Conservation (phyloP, 1,140 invertebrate species). For the Macrostomum lignano region DNA sequence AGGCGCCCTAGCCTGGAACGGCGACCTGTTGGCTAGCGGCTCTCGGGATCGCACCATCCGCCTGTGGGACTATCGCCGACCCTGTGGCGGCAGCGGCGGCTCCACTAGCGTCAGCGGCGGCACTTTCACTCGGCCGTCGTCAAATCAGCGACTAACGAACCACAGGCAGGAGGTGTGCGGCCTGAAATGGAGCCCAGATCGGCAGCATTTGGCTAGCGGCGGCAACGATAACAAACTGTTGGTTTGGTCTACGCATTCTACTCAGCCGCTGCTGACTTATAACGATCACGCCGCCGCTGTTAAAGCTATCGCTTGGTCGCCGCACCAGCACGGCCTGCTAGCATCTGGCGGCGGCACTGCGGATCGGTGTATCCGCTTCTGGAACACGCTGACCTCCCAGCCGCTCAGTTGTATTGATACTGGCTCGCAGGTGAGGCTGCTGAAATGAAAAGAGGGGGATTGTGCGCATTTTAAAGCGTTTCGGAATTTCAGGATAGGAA, state of each 20-base stretch:
- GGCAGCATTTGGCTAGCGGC: constrained; percentile 81
- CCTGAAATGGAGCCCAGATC: constrained; percentile 95
- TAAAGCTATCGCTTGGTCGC: constrained; percentile 85
- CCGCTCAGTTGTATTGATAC: constrained; percentile 95
- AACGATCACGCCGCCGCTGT: constrained; percentile 89
- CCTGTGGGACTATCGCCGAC: constrained; percentile 56
- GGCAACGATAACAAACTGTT: constrained; percentile 94
- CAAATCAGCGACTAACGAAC: constrained; percentile 38
- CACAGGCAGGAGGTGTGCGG: constrained; percentile 91
- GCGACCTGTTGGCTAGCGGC: constrained; percentile 76
- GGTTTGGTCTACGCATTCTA: constrained; percentile 50
- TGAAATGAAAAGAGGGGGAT: no score
- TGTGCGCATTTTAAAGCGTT: no score
- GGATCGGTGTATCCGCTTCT: constrained; percentile 59
- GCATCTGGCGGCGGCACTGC: constrained; percentile 92
- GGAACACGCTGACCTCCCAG: constrained; percentile 96
- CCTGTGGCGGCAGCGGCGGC: background rate
- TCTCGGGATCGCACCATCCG: constrained; percentile 72
- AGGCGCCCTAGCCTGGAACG: constrained; percentile 82
- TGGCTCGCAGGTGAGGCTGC: constrained; percentile 40
- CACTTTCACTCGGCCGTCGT: constrained; percentile 5
- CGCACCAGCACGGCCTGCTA: constrained; percentile 83
- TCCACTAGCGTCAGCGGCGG: background rate
- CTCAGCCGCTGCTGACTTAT: constrained; percentile 46
- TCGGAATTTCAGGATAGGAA: no score